Base-by-base conservation (phyloP, 2,113 vertebrate genomes). In the Takifugu flavidus region DNA sequence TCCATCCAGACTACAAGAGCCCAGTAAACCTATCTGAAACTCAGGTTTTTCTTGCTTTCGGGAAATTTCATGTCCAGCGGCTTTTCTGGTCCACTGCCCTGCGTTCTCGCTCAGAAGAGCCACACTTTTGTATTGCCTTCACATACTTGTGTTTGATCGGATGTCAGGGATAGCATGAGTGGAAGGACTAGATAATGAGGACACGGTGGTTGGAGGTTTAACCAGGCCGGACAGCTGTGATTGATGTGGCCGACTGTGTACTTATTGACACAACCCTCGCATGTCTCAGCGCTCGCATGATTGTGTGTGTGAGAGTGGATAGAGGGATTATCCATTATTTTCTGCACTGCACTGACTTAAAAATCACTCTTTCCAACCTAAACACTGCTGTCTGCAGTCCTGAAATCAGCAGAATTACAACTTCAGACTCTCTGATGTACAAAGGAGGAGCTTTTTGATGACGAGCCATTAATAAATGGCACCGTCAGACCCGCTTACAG, bases 241-340 rank as follows among this genome's bases (percentile, higher is more conserved):
- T 71, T 74, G 82, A 84, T 79, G 77, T 13, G 20, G 67, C 72
- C 71, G 71, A 75, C 54, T 64, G 28, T 75, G 65, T 72, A 26
- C 31, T 76, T 76, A 82, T 67, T 80, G 72, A 75, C 68, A 62
- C 44, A 54, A 50, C 70, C 60, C 66, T 57, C 63, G 67, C 61
- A 29, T 31, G 42, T 68, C 49, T 62, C 25, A 52, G 27, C 65
- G 78, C 63, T 47, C 46, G 11, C 53, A 5, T 57, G 45, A 8
- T 14, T 10, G 7, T 39, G 47, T 49, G 47, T 49, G 47, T 49
- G 47, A 50, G 4, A 11, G 14, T 8, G 8, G 7, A 47, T 11
- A 42, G 15, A 50, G 15, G 44, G 13, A 31, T 51, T 25, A 15
- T 49, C 11, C 29, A 43, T 62, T 54, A 29, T 39, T 45, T 39